Evolutionary conservation across 2,113 vertebrate genomes (phyloP).

Genomic region (Scartelaos histophorus): DNA sequence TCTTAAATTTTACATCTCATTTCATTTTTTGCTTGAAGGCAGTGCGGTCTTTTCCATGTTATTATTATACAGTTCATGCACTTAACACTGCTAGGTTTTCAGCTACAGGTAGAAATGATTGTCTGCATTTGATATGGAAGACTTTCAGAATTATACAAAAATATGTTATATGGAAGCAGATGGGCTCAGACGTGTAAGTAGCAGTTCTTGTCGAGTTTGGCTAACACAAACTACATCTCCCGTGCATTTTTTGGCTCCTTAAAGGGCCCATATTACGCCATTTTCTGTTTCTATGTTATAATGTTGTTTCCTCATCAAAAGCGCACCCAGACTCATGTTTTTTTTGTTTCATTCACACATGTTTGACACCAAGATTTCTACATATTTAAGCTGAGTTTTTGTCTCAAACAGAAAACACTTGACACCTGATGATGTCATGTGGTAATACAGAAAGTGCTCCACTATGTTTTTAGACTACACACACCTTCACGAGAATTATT

Average conservation of each 20-base stretch:
- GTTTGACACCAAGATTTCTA: no score
- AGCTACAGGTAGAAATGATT: background rate
- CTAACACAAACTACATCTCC: slow-evolving; percentile 41
- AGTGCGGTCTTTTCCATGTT: background rate
- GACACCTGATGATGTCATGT: no score
- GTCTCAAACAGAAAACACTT: no score
- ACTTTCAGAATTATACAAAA: background rate
- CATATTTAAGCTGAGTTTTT: no score
- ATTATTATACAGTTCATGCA: background rate
- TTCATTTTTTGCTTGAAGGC: slow-evolving; percentile 7
- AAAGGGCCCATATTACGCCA: background rate
- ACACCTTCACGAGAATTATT: no score
- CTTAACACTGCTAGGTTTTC: background rate
- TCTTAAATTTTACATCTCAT: background rate
- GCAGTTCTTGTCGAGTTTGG: slow-evolving; percentile 60
- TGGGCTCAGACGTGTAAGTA: slow-evolving; percentile 3
- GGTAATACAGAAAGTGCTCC: no score
- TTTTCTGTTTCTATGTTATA: no score
- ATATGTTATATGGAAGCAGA: background rate
- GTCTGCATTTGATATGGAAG: slow-evolving; percentile 1
- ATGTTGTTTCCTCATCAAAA: no score
- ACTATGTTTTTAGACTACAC: no score
- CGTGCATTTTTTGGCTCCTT: slow-evolving; percentile 44
- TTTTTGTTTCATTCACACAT: no score
- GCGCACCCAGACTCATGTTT: no score